phyloP scores from a whole-genome alignment of 1,140 invertebrate species.

The Cydia fagiglandana region DNA sequence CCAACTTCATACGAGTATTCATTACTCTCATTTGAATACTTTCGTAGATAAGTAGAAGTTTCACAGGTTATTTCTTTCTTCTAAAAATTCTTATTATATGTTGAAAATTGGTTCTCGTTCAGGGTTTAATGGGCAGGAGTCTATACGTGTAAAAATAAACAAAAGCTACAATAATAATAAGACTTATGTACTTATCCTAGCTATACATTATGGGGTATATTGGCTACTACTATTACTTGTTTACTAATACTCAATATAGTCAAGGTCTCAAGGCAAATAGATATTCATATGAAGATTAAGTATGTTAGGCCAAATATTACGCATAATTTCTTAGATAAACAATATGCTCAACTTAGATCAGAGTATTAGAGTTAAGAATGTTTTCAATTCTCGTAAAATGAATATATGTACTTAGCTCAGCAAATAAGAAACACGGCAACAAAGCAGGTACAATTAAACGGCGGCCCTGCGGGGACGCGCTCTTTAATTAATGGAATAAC shows the following conservation, averaged over 20 bases:
- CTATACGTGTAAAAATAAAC: no score
- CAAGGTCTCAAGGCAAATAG: not conserved
- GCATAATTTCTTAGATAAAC: no score
- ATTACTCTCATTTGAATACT: conserved; percentile 29
- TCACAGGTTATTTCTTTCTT: not conserved
- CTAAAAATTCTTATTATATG: no score
- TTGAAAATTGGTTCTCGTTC: no score
- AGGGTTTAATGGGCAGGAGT: no score
- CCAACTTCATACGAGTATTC: conserved; percentile 23
- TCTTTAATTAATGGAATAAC: conserved; percentile 72
- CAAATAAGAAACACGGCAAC: conserved; percentile 27
- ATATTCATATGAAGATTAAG: no score
- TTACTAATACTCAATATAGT: no score
- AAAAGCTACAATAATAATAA: no score
- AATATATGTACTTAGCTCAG: not conserved
- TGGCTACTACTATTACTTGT: not conserved
- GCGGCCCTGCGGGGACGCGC: conserved; percentile 28
- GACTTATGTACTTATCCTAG: not conserved
- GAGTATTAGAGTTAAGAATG: not conserved
- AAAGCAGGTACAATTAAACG: conserved; percentile 32
- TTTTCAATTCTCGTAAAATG: not conserved
- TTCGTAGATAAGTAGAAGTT: not conserved
- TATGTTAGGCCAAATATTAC: no score
- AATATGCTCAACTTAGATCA: not conserved
- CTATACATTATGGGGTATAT: not conserved